phyloP scores from a whole-genome alignment of 2,888 invertebrate species.

The Agriopis marginaria region DNA sequence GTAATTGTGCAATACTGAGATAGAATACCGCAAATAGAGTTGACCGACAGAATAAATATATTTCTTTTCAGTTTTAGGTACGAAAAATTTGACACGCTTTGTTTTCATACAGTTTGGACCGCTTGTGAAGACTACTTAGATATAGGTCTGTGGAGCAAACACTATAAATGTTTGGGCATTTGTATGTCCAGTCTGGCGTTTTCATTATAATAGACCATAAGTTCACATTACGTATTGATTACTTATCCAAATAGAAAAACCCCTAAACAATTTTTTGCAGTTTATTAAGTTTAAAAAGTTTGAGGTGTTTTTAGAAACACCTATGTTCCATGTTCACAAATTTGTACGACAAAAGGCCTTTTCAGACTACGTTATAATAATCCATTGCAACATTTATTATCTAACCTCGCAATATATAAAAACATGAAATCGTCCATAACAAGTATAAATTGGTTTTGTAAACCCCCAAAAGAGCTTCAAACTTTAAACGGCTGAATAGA shows the following conservation, averaged over 20 bases:
- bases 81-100: too few species aligned
- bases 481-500: too few species aligned
- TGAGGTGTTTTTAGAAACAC: constrained; percentile 24
- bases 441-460: too few species aligned
- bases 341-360: constrained; percentile 2
- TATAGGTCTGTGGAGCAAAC: too few species aligned
- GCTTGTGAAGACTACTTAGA: too few species aligned
- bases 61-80: too few species aligned
- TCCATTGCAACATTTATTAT: background rate
- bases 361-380: constrained; percentile 3
- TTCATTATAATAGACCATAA: constrained; percentile 2
- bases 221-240: background rate
- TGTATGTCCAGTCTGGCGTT: background rate
- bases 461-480: too few species aligned
- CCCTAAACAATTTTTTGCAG: constrained; percentile 10
- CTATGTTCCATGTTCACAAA: constrained; percentile 14
- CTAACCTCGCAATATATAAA: background rate
- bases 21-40: too few species aligned
- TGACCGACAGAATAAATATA: too few species aligned
- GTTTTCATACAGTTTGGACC: too few species aligned
- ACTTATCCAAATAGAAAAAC: background rate
- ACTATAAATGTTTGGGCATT: background rate
- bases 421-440: background rate
- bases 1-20: too few species aligned
- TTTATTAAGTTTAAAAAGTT: constrained; percentile 7